Evolutionary conservation across 23 tunicate genomes (phyloP), one percentile per base, ranked within the genome.

Genomic region (Styela clava): DNA sequence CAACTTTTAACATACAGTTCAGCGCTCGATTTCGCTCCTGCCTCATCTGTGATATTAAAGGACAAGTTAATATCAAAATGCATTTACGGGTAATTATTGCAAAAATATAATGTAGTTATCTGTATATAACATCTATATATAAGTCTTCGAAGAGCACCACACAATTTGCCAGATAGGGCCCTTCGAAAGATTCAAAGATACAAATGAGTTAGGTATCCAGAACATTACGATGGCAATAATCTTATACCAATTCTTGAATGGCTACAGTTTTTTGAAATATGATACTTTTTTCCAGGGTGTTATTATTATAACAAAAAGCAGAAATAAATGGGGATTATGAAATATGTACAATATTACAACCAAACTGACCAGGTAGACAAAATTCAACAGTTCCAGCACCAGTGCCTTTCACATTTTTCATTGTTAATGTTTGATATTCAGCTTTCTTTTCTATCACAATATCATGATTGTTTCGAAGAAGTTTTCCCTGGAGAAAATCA

Each of bases 391-490:
- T 61, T 3, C 87, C 87, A 0, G 87, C 74, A 26, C 82, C 82
- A n/a, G 82, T 84, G 20, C 72, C 36, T 62, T 77, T 84, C 25
- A 84, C 74, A 44, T 84, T 84, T 36, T 76, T 84, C 77, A 84
- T 65, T 51, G 67, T 79, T 19, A 84, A 34, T 16, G 64, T 76
- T 24, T 84, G 87, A 33, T 74, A 84, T 68, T 84, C 82, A 20
- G 73, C 82, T 20, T 64, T 62, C 34, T 84, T 84, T 33, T 77
- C 87, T 3, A 84, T 84, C 33, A 68, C 62, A 36, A 84, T 79
- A 77, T 84, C 82, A 33, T 76, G 82, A n/a, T 81, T 74, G 27
- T 84, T 81, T 19, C 33, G 31, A 26, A 84, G 73, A 25, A 72
- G 80, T 5, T 44, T 21, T 16, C 85, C 85, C 85, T 82, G 31